These are phyloP conservation scores for Chrosomus eos DNA, from an alignment of 2,797 vertebrate genomes.

Conservation along the genomic window DNA sequence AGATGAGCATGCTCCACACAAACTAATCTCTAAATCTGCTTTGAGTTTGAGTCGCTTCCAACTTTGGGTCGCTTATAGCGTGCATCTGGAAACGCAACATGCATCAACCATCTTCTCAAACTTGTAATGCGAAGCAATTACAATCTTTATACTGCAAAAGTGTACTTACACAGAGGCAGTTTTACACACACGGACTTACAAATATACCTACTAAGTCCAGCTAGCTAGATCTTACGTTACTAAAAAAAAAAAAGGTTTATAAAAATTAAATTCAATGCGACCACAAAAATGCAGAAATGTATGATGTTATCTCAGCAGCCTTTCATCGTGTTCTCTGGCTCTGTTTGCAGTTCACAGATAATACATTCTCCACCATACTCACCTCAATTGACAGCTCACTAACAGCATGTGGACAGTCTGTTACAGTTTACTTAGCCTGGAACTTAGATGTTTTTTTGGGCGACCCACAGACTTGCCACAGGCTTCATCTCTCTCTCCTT, in stretches of 20 bases:
- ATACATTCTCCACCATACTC: not conserved
- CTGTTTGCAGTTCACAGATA: constrained; percentile 18
- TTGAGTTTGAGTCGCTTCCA: not conserved
- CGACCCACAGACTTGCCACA: constrained; percentile 25
- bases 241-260: no score
- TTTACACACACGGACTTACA: not conserved
- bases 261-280: not conserved
- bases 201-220: not conserved
- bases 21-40: not conserved
- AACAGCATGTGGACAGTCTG: constrained; percentile 3
- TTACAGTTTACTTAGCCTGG: constrained; percentile 24
- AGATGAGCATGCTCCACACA: not conserved
- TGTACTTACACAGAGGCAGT: not conserved
- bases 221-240: not conserved
- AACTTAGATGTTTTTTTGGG: constrained; percentile 14
- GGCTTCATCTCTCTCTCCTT: not conserved
- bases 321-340: constrained; percentile 14
- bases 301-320: not conserved
- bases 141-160: not conserved
- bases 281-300: not conserved
- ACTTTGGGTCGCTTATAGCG: not conserved
- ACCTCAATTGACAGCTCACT: constrained; percentile 20
- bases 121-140: not conserved
- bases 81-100: not conserved
- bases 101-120: not conserved